A percentile compares a stretch with the other conserved stretches of the same genome.
These are phyloP conservation scores for Polydrusus cervinus DNA, from an alignment of 2,888 invertebrate genomes.

Conservation along the genomic window DNA sequence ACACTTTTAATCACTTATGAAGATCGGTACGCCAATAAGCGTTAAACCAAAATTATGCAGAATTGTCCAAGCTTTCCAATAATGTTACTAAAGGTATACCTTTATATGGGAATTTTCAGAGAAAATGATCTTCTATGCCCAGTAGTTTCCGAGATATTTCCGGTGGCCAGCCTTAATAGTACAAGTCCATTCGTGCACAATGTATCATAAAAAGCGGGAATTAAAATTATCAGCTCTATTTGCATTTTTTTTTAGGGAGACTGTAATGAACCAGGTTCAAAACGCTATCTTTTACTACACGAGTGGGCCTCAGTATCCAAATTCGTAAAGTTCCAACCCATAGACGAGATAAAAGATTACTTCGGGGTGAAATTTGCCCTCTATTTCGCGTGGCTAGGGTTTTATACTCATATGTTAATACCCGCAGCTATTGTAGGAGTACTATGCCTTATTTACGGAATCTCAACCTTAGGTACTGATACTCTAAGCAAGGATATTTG, in stretches of 20 bases:
- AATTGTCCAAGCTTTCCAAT: no score
- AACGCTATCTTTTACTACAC: conserved; percentile 75
- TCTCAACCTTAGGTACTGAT: conserved; percentile 72
- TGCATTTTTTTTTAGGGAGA: conserved; percentile 72
- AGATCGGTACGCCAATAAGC: no score
- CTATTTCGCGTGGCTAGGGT: conserved; percentile 90
- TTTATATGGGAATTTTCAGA: no score
- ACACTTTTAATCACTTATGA: no score
- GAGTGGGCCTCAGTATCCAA: conserved; percentile 83
- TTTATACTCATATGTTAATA: conserved; percentile 88
- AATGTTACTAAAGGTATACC: no score
- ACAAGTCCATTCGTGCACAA: no score
- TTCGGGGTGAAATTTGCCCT: conserved; percentile 85
- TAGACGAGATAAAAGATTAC: conserved; percentile 85
- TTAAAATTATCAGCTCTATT: no score
- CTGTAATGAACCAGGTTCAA: conserved; percentile 71
- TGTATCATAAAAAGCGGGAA: no score
- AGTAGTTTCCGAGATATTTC: no score
- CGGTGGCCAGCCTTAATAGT: no score
- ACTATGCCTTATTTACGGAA: conserved; percentile 78
- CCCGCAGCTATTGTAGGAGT: conserved; percentile 81
- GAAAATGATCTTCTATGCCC: no score
- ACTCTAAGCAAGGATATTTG: conserved; percentile 76
- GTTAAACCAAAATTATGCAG: no score
- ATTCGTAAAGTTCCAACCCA: conserved; percentile 83